Evolutionary conservation across 2,888 invertebrate species (phyloP).

Genomic region (Agriopis leucophaearia): DNA sequence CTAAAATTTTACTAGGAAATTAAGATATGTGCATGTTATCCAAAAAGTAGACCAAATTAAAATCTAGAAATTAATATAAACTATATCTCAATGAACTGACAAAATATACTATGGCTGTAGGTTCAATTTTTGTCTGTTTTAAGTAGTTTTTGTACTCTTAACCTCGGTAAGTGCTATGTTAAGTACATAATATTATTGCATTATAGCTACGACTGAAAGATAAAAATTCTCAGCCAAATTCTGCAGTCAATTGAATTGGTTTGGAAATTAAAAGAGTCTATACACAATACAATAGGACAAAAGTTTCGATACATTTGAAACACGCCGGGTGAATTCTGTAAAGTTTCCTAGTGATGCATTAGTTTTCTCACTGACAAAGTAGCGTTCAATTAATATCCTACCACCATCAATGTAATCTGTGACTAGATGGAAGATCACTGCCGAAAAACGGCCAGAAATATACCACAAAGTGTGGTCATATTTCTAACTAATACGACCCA

Average conservation of each 20-base stretch:
- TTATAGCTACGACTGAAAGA: background rate
- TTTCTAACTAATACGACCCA: too few species aligned
- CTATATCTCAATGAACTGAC: conserved; percentile 11
- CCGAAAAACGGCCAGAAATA: too few species aligned
- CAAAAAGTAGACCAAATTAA: conserved; percentile 31
- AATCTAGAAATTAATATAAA: conserved; percentile 21
- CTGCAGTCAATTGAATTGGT: background rate
- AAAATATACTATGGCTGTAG: conserved; percentile 13
- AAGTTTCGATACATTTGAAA: too few species aligned
- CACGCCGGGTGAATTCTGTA: too few species aligned
- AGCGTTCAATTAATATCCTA: too few species aligned
- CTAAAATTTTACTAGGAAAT: conserved; percentile 18
- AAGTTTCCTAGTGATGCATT: too few species aligned
- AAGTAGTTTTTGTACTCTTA: conserved; percentile 8
- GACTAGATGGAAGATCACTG: too few species aligned
- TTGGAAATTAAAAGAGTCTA: background rate
- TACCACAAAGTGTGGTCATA: too few species aligned
- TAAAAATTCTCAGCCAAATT: background rate
- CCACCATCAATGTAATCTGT: too few species aligned
- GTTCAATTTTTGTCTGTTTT: background rate
- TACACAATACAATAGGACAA: too few species aligned
- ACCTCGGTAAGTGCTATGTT: conserved; percentile 1
- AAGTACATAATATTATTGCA: conserved; percentile 20
- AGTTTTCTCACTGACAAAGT: too few species aligned
- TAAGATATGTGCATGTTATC: conserved; percentile 18